These are phyloP conservation scores for Iguana delicatissima DNA, from an alignment of 2,797 vertebrate species.

Conservation along the genomic window DNA sequence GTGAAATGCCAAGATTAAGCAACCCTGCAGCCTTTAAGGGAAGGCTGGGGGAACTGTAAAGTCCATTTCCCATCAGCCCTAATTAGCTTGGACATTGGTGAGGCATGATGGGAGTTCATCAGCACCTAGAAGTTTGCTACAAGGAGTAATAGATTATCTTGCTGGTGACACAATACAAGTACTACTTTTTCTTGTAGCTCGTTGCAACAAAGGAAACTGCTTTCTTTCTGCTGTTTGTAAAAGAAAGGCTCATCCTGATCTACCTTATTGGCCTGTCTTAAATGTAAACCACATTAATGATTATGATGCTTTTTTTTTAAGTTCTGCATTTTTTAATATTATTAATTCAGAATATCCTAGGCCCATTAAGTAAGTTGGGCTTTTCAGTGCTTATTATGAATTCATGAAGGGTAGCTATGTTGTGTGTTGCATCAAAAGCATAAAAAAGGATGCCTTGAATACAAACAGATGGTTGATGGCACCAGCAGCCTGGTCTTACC, in stretches of 20 bases:
- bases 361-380: not conserved
- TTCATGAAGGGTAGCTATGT: not conserved
- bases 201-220: not conserved
- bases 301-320: not conserved
- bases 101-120: not conserved
- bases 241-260: not conserved
- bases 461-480: not conserved
- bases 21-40: not conserved
- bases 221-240: not conserved
- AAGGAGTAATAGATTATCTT: not conserved
- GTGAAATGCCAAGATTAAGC: not conserved
- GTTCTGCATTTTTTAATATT: not conserved
- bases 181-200: not conserved
- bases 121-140: not conserved
- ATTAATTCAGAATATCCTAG: not conserved
- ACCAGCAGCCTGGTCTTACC: not conserved
- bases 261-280: not conserved
- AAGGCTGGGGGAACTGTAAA: not conserved
- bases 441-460: not conserved
- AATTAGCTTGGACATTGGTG: not conserved
- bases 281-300: not conserved
- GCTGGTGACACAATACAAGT: not conserved
- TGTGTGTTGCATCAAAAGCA: not conserved
- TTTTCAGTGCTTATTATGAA: not conserved
- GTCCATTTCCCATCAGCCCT: not conserved